These are phyloP conservation scores for Drosophila leontia DNA, from an alignment of 1,140 invertebrate species.

Conservation along the genomic window DNA sequence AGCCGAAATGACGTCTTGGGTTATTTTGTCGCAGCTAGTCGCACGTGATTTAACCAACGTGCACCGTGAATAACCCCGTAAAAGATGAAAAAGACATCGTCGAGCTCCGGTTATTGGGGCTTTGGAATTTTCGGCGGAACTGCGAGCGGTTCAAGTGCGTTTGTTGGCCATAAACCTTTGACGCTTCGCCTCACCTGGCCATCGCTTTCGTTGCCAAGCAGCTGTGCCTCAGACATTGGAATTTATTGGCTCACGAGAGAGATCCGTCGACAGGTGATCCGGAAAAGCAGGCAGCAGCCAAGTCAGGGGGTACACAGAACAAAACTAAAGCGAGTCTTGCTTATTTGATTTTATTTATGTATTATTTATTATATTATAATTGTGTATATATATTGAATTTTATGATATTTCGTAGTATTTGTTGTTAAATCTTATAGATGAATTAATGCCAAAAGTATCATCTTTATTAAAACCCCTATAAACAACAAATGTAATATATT, in stretches of 20 bases:
- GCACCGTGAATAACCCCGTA: slow-evolving; percentile 39
- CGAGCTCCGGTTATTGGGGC: slow-evolving; percentile 32
- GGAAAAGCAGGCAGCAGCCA: slow-evolving; percentile 6
- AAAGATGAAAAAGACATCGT: slow-evolving; percentile 2
- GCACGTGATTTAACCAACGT: slow-evolving; percentile 66
- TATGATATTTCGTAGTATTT: not conserved
- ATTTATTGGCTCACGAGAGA: slow-evolving; percentile 44
- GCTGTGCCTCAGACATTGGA: slow-evolving; percentile 25
- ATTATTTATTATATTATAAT: too few relatives aligned
- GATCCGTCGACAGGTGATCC: slow-evolving; percentile 30
- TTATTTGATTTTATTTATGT: too few relatives aligned
- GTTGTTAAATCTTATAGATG: not conserved
- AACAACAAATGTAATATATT: not conserved
- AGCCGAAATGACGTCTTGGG: slow-evolving; percentile 64
- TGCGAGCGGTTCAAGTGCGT: slow-evolving; percentile 69
- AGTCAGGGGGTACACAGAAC: not conserved
- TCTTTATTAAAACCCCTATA: too few relatives aligned
- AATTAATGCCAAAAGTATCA: too few relatives aligned
- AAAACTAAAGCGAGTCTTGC: not conserved
- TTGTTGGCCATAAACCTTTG: slow-evolving; percentile 61
- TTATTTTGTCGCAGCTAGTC: slow-evolving; percentile 30
- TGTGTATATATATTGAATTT: not conserved
- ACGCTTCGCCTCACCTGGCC: slow-evolving; percentile 36
- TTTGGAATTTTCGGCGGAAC: slow-evolving; percentile 46
- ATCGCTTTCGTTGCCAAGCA: slow-evolving; percentile 19